Base-by-base conservation (phyloP, 2,113 vertebrate species). In the Ciconia maguari region DNA sequence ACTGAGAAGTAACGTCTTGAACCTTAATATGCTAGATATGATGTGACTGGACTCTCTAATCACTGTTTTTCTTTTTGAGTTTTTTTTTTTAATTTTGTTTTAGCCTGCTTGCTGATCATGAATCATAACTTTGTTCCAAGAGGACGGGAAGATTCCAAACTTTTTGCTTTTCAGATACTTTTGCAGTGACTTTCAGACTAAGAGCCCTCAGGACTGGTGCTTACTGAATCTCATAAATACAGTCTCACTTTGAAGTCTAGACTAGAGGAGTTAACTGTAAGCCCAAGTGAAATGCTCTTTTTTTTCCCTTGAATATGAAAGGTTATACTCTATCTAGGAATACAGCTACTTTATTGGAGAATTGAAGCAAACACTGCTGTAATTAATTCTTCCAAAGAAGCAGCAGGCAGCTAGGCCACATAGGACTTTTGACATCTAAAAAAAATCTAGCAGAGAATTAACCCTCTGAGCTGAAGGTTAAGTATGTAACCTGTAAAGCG, bases 211-310 rank as follows among this genome's bases (percentile, higher is more conserved):
- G 94, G 85, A 92, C 94, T 68, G 29, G 17, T 77, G 46, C 58
- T 88, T 91, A 80, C 54, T 72, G 84, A 49, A 88, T 88, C 70
- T 93, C 49, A 72, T 72, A 83, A 85, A 91, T 65, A 79, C 14
- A 64, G 42, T 30, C 15, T 90, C 55, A 66, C 87, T 95, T 91
- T 95, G 90, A 96, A 96, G 82, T 91, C 71, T 86, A 93, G 87
- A 82, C 80, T 65, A 55, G 60, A 90, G 64, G 42, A 94, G 51
- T 58, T 87, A 92, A 83, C 66, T 62, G 20, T 44, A 91, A 93
- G 26, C 58, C 66, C 71, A 84, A 90, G 70, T 74, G 82, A 96
- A 95, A 91, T 57, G 21, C 7, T 76, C 16, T 55, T 76, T 57
- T 71, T 64, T 48, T 3, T 0, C 1, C 44, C 46, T 85, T 77